Evolutionary conservation across 2,888 invertebrate species (phyloP), one percentile per base, ranked within the genome.

Genomic region (Stegophylla sp.): DNA sequence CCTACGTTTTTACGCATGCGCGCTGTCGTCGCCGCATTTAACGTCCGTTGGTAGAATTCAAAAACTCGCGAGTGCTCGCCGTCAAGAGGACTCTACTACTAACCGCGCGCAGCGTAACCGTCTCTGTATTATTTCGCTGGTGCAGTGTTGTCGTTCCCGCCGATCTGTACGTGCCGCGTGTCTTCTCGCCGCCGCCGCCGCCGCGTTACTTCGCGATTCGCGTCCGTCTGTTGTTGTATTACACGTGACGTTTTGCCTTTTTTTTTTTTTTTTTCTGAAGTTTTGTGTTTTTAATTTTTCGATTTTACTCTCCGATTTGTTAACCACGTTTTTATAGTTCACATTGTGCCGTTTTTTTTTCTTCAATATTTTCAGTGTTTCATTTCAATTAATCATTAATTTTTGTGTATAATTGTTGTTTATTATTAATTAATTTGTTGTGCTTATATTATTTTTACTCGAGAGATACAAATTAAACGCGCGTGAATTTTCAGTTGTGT

Each of bases 21-120:
- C 64, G 75, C 41, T 20, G 10, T 23, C 23, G 75, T 23, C 64
- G 34, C 48, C 13, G n/a, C 20, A n/a, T 45, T 73, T 45, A 75
- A 41, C 75, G 75, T 75, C 64, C 64, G 75, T 75, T 75, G 75
- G 64, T 23, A 51, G 75, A 74, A 74, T 74, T 74, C 74, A 74
- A 74, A 74, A 74, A 74, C 73, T 45, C 45, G 28, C 20, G 73
- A 20, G 73, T 28, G 63, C 63, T 63, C 34, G 59, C 43, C 63
- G 48, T 34, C 34, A 34, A 34, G 51, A 34, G 53, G 7, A 51
- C n/a, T n/a, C n/a, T n/a, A n/a, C n/a, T n/a, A n/a, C 71, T 17
- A 34, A 3, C 41, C n/a, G 34, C 34, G 51, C 20, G 51, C 1
- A 23, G 34, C 23, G 73, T 34, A 53, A 59, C 48, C 28, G 61